Evolutionary conservation across 2,113 vertebrate genomes (phyloP).

Genomic region (Malurus melanocephalus): DNA sequence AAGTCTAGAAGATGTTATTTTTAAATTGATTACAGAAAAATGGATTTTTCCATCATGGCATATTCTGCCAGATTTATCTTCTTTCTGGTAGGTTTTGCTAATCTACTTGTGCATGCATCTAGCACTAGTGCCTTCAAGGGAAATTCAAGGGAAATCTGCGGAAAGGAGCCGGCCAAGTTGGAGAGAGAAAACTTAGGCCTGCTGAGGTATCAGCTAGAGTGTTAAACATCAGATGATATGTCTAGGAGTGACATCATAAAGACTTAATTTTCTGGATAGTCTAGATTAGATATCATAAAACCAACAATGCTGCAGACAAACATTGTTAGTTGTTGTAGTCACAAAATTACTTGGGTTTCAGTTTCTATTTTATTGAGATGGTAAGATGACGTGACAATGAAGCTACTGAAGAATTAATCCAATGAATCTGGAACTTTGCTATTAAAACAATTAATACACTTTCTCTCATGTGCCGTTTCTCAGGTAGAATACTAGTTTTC

Average conservation of each 20-base stretch:
- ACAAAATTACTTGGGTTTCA: neutral
- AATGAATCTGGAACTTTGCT: neutral
- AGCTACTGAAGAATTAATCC: neutral
- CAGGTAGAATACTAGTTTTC: neutral
- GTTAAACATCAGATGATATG: neutral
- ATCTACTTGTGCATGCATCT: fast-evolving
- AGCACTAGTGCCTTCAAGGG: neutral
- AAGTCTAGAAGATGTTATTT: neutral
- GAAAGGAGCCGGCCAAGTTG: neutral
- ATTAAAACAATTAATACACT: neutral
- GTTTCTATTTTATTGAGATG: neutral
- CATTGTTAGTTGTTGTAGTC: neutral
- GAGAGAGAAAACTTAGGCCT: neutral
- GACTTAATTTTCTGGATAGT: neutral
- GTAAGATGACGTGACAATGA: neutral
- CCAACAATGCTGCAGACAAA: neutral
- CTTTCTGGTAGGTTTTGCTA: neutral
- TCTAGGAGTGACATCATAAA: neutral
- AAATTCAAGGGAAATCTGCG: neutral
- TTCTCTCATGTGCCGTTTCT: neutral
- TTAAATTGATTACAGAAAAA: neutral
- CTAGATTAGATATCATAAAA: neutral
- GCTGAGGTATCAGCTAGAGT: neutral
- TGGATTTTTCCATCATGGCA: neutral
- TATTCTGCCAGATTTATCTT: neutral